Percentiles rank a stretch among this genome's conserved stretches.
Conservation (phyloP, 2,113 vertebrate genomes). For the Buteo buteo region DNA sequence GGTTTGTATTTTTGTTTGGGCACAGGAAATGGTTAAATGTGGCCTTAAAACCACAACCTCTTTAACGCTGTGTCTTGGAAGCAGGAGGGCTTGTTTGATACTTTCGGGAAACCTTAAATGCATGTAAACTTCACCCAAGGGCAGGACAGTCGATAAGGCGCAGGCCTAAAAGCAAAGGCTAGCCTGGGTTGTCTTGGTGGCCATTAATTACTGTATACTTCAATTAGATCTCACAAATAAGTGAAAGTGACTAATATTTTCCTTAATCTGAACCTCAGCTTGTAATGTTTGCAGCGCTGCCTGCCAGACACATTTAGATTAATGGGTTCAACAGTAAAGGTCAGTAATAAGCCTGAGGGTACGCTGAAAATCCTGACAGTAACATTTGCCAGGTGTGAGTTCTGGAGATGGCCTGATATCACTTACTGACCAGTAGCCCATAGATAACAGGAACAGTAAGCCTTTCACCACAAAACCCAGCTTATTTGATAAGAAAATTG, state of each 20-base stretch:
- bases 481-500: slow-evolving; percentile 14
- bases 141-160: background rate
- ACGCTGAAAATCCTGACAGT: slow-evolving; percentile 27
- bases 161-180: background rate
- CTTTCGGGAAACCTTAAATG: background rate
- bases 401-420: slow-evolving; percentile 9
- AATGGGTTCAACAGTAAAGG: slow-evolving; percentile 39
- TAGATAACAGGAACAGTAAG: slow-evolving; percentile 5
- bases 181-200: background rate
- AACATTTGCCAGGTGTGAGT: slow-evolving; percentile 21
- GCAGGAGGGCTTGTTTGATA: background rate
- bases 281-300: background rate
- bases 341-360: slow-evolving; percentile 30
- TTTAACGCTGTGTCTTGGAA: background rate
- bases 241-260: slow-evolving; percentile 48
- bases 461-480: background rate
- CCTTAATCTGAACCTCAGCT: slow-evolving; percentile 11
- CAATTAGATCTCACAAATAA: slow-evolving; percentile 27
- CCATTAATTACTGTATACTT: slow-evolving; percentile 9
- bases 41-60: background rate
- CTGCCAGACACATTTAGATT: slow-evolving; percentile 30
- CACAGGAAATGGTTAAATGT: background rate
- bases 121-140: background rate
- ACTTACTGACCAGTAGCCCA: slow-evolving; percentile 25
- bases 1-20: background rate